These are phyloP conservation scores for Alces alces DNA, from an alignment of 2,113 vertebrate species.

Conservation along the genomic window DNA sequence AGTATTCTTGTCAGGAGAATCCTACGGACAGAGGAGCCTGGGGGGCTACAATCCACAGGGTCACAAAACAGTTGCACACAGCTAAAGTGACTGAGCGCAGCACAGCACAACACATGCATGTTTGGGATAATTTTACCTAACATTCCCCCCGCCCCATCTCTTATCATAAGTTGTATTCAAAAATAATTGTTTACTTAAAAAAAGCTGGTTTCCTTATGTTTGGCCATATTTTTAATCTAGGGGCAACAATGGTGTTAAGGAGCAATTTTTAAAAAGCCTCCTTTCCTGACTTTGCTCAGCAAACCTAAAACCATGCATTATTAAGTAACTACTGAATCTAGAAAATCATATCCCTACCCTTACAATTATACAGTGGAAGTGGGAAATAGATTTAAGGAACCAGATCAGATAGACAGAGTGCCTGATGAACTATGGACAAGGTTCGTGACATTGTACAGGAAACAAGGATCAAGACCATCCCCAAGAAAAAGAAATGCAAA, in stretches of 20 bases:
- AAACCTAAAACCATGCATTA: neutral
- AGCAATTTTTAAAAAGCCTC: neutral
- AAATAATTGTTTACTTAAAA: neutral
- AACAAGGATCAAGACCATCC: neutral
- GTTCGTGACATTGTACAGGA: rapidly evolving
- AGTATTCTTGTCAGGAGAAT: neutral
- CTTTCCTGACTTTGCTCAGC: neutral
- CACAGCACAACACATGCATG: neutral
- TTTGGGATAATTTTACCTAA: neutral
- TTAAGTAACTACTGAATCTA: neutral
- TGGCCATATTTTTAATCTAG: neutral
- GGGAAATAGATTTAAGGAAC: neutral
- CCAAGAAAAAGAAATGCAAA: neutral
- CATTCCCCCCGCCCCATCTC: neutral
- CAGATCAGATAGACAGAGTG: neutral
- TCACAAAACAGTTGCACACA: neutral
- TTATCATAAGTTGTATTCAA: neutral
- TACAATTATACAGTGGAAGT: neutral
- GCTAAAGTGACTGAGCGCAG: neutral
- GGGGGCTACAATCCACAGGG: neutral
- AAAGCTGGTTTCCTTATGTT: neutral
- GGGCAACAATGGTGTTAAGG: neutral
- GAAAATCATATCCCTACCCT: neutral
- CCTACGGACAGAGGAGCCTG: neutral
- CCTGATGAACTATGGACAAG: neutral